Evolutionary conservation across 2,888 invertebrate species (phyloP), one percentile per base, ranked within the genome.

Genomic region (Allolobophora icterica): DNA sequence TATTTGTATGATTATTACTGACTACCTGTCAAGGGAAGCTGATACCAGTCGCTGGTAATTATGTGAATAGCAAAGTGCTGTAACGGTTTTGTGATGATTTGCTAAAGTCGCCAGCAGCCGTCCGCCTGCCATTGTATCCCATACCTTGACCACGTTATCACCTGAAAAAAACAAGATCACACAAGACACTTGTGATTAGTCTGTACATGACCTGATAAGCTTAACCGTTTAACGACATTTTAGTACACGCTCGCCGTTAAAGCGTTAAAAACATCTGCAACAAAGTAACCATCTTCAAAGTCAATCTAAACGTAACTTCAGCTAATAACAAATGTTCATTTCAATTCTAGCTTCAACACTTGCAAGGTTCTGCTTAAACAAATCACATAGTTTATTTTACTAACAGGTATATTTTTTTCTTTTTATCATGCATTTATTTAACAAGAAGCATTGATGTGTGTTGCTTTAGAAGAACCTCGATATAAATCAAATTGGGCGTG

Each of bases 21-120:
- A 89, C 42, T 92, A 95, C 95, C 98, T 97, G 95, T 99, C 99
- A 91, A 99, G 96, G 6, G 98, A 98, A 0, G 97, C 98, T 0
- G 99, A 98, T 93, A 99, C 95, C 35, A 99, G 96, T 94, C 98
- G 96, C 93, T 97, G 97, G 40, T 97, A 97, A 94, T 97, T 97
- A 89, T 97, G 97, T 40, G 97, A 97, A 92, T 99, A 96, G 93
- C 97, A 96, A 90, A 99, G 95, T 93, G 97, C 97, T 0, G 98
- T 99, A 0, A 99, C 97, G 0, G 99, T 98, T 96, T 99, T 99
- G 95, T 99, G 98, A 95, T 99, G 99, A 93, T 98, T 97, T 4
- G 97, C 97, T 92, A 99, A 96, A 94, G 97, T 97, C 2, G 98
- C 97, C 40, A 99, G 95, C 91, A 98, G 96, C 94, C 97, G 97